These are phyloP conservation scores for Drosophila tani DNA, from an alignment of 1,140 invertebrate genomes.

Conservation along the genomic window DNA sequence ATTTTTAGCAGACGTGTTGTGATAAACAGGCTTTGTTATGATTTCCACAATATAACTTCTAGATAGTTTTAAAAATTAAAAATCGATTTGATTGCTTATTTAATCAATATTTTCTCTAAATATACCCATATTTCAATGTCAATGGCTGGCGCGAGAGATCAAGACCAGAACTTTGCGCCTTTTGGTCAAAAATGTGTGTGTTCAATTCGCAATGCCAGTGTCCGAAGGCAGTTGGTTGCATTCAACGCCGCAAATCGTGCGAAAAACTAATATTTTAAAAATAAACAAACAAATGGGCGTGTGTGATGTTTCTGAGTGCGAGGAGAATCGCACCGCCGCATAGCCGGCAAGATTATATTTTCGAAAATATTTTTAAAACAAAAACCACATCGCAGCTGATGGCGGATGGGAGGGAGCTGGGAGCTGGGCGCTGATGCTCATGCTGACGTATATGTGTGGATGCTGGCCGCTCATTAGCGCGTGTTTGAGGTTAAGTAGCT, in stretches of 20 bases:
- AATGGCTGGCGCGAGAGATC: not conserved
- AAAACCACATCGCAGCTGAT: constrained; percentile 47
- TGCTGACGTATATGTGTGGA: constrained; percentile 18
- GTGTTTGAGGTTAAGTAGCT: constrained; percentile 60
- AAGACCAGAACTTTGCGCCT: constrained; percentile 20
- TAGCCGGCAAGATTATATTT: constrained; percentile 73
- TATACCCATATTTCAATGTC: not conserved
- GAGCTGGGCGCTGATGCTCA: constrained; percentile 14
- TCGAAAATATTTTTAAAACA: constrained; percentile 77
- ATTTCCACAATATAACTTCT: too few species aligned
- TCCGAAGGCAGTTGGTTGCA: constrained; percentile 13
- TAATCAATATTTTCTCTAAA: not conserved
- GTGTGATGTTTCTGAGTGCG: constrained; percentile 11
- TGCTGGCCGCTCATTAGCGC: constrained; percentile 35
- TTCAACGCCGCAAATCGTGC: constrained; percentile 59
- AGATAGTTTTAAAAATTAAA: too few species aligned
- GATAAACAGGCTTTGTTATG: too few species aligned
- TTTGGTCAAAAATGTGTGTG: not conserved
- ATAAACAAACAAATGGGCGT: constrained; percentile 66
- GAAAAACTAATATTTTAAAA: constrained; percentile 77
- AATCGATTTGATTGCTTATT: not conserved
- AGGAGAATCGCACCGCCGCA: constrained; percentile 32
- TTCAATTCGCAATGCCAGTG: constrained; percentile 4
- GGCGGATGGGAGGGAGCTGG: constrained; percentile 5
- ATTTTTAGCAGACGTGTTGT: not conserved